phyloP scores from a whole-genome alignment of 2,113 vertebrate genomes.

The Philantomba maxwellii region DNA sequence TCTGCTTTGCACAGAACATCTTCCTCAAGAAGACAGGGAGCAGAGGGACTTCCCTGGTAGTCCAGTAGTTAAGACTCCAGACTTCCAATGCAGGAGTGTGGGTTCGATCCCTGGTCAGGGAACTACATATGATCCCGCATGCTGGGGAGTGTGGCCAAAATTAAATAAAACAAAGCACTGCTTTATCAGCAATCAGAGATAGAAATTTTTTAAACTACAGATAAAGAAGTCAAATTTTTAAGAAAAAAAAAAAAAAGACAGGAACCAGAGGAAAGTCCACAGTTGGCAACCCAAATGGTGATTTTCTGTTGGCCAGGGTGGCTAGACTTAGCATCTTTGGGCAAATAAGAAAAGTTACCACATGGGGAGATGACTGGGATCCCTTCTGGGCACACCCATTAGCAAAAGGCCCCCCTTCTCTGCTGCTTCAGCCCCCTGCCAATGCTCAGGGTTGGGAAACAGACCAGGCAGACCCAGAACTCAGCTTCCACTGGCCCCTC shows the following conservation, averaged over 20 bases:
- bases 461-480: not conserved
- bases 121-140: not conserved
- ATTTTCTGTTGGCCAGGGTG: not conserved
- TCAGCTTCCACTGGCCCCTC: not conserved
- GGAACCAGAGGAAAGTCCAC: not conserved
- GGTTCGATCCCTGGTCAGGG: not conserved
- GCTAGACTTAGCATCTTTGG: not conserved
- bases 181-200: not conserved
- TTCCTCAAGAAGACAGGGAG: not conserved
- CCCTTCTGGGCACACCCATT: not conserved
- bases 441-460: not conserved
- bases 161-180: not conserved
- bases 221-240: not conserved
- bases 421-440: not conserved
- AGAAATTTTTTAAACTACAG: not conserved
- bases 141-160: not conserved
- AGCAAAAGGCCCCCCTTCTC: not conserved
- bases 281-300: not conserved
- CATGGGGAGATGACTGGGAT: not conserved
- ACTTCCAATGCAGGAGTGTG: not conserved
- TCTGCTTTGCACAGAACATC: not conserved
- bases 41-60: not conserved
- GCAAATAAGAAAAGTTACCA: not conserved
- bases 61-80: not conserved
- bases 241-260: not conserved